phyloP scores from a whole-genome alignment of 2,797 vertebrate genomes.

The Carcharodon carcharias region DNA sequence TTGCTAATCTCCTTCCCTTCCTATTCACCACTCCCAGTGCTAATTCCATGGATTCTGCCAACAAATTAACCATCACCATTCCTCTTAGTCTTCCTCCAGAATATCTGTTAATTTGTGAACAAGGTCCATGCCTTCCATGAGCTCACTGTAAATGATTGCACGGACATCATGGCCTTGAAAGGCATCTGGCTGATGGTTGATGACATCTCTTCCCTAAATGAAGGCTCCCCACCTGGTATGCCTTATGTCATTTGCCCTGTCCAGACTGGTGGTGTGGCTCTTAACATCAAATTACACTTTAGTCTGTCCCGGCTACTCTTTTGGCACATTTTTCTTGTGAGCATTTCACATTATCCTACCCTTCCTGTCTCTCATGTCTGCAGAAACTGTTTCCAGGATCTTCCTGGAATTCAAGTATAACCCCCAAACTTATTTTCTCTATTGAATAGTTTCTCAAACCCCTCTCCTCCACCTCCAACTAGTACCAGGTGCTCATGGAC shows the following conservation, averaged over 20 bases:
- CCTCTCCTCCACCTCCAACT: neutral
- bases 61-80: too few relatives aligned
- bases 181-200: too few relatives aligned
- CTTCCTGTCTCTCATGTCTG: neutral
- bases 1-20: too few relatives aligned
- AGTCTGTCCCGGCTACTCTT: neutral
- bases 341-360: neutral
- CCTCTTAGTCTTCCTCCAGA: too few relatives aligned
- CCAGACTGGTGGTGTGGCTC: neutral
- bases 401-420: too few relatives aligned
- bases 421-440: too few relatives aligned
- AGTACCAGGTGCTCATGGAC: neutral
- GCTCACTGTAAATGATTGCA: neutral
- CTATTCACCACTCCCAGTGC: too few relatives aligned
- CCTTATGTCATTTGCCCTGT: neutral
- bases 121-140: too few relatives aligned
- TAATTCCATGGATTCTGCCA: too few relatives aligned
- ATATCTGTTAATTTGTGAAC: too few relatives aligned
- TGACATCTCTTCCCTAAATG: neutral
- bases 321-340: neutral
- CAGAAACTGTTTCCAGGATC: too few relatives aligned
- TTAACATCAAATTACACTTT: neutral
- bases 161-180: too few relatives aligned
- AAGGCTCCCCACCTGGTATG: neutral
- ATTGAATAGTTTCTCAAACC: neutral